Base-by-base conservation (phyloP, 2,888 invertebrate genomes). In the Lamellibrachia satsuma region DNA sequence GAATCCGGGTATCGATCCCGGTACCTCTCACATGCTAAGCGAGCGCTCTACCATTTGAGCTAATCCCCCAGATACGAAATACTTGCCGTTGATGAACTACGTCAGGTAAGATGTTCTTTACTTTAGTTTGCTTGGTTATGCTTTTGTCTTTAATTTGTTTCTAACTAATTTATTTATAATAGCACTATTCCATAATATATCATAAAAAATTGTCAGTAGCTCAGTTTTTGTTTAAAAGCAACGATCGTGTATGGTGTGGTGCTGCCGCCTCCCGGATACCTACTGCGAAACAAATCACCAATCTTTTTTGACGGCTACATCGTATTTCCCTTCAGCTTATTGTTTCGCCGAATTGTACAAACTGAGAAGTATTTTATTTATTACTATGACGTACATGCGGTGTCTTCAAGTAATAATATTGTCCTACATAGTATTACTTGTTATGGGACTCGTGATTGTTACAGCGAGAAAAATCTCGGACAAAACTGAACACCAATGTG, bases 1-100 rank as follows among this genome's bases (percentile, higher is more conserved):
- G 75, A 75, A 75, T 75, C 75, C 75, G 75, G 75, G 75, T 75
- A 75, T 75, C 75, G 75, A 75, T 75, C 75, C 75, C 75, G 75
- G 75, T 75, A 75, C 75, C 75, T 75, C 75, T 75, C 75, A 75
- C 75, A 75, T 75, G 75, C 75, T 75, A 75, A 75, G 75, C 75
- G 75, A 75, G 75, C 75, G 75, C 75, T 75, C 75, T 75, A 75
- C 75, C 75, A 75, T 75, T 75, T 75, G 75, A 75, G 75, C 75
- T 75, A 75, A 75, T 75, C 75, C 75, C 75, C 75, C 75, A 22
- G 4, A 15, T 75, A n/a, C 0, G 1, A 75, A 22, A 4, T 2
- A 22, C 1, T 75, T 15, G n/a, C 6, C 75, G 22, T 75, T 75
- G 22, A 15, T 22, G 22, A 22, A 75, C 75, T 75, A 75, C n/a